phyloP scores from a whole-genome alignment of 2,113 vertebrate genomes.

The Ailurus styani region DNA sequence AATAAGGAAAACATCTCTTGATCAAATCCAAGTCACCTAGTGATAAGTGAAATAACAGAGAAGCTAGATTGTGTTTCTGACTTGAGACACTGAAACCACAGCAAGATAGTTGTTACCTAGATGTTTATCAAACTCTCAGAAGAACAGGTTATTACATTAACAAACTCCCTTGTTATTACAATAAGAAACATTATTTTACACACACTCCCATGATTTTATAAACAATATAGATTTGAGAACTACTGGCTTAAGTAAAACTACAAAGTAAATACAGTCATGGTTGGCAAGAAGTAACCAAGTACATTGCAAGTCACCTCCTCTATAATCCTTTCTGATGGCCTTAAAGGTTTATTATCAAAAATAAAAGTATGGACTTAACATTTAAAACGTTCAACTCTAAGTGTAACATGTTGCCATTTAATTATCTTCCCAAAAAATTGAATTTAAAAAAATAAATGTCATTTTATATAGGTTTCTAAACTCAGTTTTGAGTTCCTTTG shows the following conservation, averaged over 20 bases:
- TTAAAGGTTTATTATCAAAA: background rate
- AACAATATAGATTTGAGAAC: background rate
- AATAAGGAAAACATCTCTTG: background rate
- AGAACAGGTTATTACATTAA: background rate
- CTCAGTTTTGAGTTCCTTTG: background rate
- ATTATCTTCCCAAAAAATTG: background rate
- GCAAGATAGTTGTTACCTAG: background rate
- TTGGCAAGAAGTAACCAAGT: background rate
- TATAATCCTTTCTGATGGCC: background rate
- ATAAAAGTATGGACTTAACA: background rate
- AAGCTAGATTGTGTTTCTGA: background rate
- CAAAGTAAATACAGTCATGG: background rate
- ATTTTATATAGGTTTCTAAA: background rate
- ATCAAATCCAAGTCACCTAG: background rate
- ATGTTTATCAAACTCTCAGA: background rate
- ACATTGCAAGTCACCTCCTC: background rate
- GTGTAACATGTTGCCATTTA: background rate
- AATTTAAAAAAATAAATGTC: background rate
- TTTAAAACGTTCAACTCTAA: background rate
- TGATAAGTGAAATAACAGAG: constrained; percentile 5
- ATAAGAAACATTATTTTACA: background rate
- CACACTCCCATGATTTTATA: background rate
- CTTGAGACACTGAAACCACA: background rate
- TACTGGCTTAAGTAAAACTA: background rate
- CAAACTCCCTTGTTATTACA: background rate